A percentile compares a stretch with the other conserved stretches of the same genome.
Conservation (phyloP, 1,140 invertebrate species). For the Teleogryllus occipitalis region DNA sequence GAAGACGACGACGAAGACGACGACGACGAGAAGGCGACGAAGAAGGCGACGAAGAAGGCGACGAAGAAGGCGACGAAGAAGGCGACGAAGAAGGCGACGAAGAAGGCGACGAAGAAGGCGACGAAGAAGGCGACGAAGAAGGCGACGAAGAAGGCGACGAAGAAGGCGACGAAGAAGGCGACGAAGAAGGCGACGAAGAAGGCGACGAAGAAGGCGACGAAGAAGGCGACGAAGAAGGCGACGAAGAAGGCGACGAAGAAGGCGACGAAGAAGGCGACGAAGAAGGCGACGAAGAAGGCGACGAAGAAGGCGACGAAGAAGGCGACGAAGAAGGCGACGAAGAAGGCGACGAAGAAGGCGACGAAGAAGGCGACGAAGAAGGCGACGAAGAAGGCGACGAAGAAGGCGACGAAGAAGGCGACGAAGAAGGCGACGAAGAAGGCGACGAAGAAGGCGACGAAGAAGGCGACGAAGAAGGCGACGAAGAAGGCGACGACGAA, state of each 20-base stretch:
- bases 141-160: background rate
- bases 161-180: background rate
- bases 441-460: background rate
- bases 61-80: background rate
- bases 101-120: background rate
- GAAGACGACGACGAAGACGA: background rate
- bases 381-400: background rate
- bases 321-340: background rate
- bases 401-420: background rate
- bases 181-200: background rate
- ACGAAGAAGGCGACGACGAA: background rate
- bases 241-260: background rate
- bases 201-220: background rate
- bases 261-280: background rate
- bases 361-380: background rate
- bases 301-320: background rate
- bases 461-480: background rate
- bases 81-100: background rate
- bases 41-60: background rate
- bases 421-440: background rate
- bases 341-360: background rate
- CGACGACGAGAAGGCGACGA: background rate
- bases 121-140: background rate
- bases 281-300: background rate
- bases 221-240: background rate